These are phyloP conservation scores for Caenorhabditis sp. DNA, from an alignment of 2,888 invertebrate genomes.

Conservation along the genomic window DNA sequence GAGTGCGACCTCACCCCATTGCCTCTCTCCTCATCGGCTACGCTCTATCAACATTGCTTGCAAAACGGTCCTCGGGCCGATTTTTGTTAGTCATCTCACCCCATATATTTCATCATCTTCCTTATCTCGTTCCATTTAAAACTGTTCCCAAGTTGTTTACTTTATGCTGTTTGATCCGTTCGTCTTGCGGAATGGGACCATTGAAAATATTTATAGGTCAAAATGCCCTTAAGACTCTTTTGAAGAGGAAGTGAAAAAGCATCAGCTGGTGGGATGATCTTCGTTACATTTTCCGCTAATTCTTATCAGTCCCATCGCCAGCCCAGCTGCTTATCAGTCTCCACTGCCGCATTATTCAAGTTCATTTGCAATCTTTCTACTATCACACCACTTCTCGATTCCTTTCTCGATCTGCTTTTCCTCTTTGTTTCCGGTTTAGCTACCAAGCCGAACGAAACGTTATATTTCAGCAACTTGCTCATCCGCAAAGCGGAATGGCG, in stretches of 20 bases:
- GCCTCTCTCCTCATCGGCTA: constrained; percentile 14
- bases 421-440: too few species aligned
- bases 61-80: constrained; percentile 26
- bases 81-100: constrained; percentile 34
- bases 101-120: constrained; percentile 42
- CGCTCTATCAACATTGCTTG: constrained; percentile 11
- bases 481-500: constrained; percentile 54
- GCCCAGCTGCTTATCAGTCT: constrained; percentile 36
- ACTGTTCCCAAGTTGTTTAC: too few species aligned
- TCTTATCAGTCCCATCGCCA: constrained; percentile 35
- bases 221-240: neutral
- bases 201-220: constrained; percentile 47
- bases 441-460: too few species aligned
- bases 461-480: neutral
- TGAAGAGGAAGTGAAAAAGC: constrained; percentile 15
- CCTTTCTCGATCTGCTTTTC: too few species aligned
- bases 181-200: neutral
- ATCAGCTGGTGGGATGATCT: constrained; percentile 60
- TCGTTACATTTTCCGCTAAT: constrained; percentile 14
- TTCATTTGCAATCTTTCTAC: constrained; percentile 26
- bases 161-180: constrained; percentile 5
- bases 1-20: constrained; percentile 44
- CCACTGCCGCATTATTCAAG: constrained; percentile 55
- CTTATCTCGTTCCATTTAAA: neutral
- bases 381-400: constrained; percentile 14